These are phyloP conservation scores for Acanthoscelides obtectus DNA, from an alignment of 2,888 invertebrate genomes.

Conservation along the genomic window DNA sequence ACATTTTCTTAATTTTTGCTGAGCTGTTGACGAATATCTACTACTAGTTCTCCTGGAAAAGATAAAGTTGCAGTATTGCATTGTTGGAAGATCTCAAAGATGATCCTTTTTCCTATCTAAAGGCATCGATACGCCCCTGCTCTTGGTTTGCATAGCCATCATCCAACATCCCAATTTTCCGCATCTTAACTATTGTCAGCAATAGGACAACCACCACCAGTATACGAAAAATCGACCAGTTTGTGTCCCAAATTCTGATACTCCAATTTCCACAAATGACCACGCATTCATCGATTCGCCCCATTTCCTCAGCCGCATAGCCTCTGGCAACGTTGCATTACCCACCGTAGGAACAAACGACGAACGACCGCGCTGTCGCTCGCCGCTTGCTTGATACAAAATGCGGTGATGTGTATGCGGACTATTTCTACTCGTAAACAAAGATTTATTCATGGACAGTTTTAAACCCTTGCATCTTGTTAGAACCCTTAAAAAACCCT, in stretches of 20 bases:
- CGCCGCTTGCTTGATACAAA: neutral
- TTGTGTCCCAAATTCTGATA: neutral
- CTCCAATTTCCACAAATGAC: neutral
- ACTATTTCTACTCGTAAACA: neutral
- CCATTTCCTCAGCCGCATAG: neutral
- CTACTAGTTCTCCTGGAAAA: too few relatives aligned
- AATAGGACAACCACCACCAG: too few relatives aligned
- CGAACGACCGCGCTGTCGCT: neutral
- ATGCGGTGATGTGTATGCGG: neutral
- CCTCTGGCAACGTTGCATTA: neutral
- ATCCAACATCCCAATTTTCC: too few relatives aligned
- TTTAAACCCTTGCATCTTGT: neutral
- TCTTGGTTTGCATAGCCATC: too few relatives aligned
- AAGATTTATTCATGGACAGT: neutral
- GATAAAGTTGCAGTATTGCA: too few relatives aligned
- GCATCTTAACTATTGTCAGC: too few relatives aligned
- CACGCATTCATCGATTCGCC: neutral
- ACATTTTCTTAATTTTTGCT: too few relatives aligned
- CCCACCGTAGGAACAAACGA: neutral
- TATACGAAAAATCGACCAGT: neutral
- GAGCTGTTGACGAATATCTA: too few relatives aligned
- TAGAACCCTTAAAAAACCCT: neutral
- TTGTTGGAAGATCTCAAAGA: too few relatives aligned
- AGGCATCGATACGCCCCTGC: too few relatives aligned
- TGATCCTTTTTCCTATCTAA: too few relatives aligned